Evolutionary conservation across 2,113 vertebrate species (phyloP), one percentile per base, ranked within the genome.

Genomic region (Sprattus sprattus): DNA sequence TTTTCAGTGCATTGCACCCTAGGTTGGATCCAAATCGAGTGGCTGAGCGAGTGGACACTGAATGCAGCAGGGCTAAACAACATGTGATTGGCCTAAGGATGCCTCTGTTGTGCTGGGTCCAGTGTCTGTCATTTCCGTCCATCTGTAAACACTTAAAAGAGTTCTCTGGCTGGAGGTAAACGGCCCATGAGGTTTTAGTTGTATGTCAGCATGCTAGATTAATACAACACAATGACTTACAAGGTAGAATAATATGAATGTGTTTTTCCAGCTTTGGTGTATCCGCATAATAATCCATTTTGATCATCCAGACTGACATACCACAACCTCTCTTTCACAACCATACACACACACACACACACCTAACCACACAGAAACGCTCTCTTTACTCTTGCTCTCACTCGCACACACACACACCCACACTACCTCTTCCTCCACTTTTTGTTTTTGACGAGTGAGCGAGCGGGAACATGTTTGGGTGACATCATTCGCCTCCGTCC

Each of bases 401-500:
- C 4, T 10, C 64, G 25, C n/a, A 67, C 64, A 67, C 9, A 67
- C 64, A 67, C 64, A 13, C 9, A 71, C 25, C 2, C 10, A 71
- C 64, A 28, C 64, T 32, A 25, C 32, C 9, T 4, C 64, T 6
- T 64, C 57, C 57, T n/a, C 4, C 57, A 64, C 20, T 22, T 64
- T 64, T 5, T 57, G 57, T 10, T n/a, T n/a, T 64, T 64, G 57
- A 64, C 22, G 9, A 25, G 57, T 64, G 22, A 64, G 57, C 20
- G 9, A 64, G 57, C 20, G n/a, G 57, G 6, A 64, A 64, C n/a
- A 1, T 88, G 71, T 92, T 91, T 89, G 88, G 87, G 90, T 94
- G 93, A 95, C 93, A 93, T 95, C 94, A 95, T 93, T 85, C 89
- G 22, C 52, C 39, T 90, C 87, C 92, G 89, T 92, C 89, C 92